Conservation (phyloP, 2,797 vertebrate species). For the Odontamblyopus lacepedii region DNA sequence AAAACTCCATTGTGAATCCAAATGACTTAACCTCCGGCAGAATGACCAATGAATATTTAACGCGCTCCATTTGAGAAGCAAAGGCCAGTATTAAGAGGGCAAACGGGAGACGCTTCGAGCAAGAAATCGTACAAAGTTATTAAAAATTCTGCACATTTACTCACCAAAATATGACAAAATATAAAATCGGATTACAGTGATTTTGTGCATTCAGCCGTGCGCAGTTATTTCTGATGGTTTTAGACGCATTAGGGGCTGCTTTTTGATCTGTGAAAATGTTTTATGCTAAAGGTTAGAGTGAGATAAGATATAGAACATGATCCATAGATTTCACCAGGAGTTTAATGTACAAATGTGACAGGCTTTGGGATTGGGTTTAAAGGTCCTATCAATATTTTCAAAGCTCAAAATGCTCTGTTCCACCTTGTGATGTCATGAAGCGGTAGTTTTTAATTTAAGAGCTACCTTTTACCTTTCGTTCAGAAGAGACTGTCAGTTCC, state of each 20-base stretch:
- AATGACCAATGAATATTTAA: background rate
- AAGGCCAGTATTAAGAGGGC: too few relatives aligned
- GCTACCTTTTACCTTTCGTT: too few relatives aligned
- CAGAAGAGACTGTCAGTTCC: too few relatives aligned
- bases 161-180: constrained; percentile 1
- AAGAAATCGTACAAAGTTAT: background rate
- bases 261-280: constrained; percentile 55
- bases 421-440: too few relatives aligned
- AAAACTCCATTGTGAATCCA: background rate
- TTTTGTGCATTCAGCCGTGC: constrained; percentile 12
- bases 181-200: constrained; percentile 1
- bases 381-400: too few relatives aligned
- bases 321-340: constrained; percentile 16
- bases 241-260: constrained; percentile 33
- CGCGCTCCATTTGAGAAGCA: background rate
- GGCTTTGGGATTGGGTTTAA: constrained; percentile 13
- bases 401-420: too few relatives aligned
- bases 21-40: constrained; percentile 1
- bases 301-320: constrained; percentile 55
- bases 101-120: background rate
- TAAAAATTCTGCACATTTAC: background rate
- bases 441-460: too few relatives aligned
- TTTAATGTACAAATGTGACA: background rate
- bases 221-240: constrained; percentile 46
- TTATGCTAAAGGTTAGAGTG: constrained; percentile 45